Conservation (phyloP, 2,888 invertebrate genomes). For the Andrena hattorfiana region DNA sequence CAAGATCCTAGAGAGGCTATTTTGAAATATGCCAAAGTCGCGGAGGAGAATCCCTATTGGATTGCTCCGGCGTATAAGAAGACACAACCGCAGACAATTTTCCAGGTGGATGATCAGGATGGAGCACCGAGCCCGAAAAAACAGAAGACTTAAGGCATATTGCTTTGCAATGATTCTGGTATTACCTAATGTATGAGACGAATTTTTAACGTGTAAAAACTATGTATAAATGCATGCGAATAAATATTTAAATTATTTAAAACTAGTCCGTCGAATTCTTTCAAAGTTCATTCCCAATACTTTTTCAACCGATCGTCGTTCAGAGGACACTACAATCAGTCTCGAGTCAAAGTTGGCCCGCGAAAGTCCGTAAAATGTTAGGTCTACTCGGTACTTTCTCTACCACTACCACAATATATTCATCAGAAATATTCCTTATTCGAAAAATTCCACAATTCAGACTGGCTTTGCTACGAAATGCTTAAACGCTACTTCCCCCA, state of each 20-base stretch:
- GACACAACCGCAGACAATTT: slow-evolving; percentile 95
- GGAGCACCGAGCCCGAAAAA: slow-evolving; percentile 87
- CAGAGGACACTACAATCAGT: too few relatives aligned
- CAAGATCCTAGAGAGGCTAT: slow-evolving; percentile 97
- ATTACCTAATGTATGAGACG: neutral
- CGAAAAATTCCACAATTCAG: too few relatives aligned
- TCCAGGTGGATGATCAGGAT: slow-evolving; percentile 86
- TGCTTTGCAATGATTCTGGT: too few relatives aligned
- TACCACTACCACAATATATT: too few relatives aligned
- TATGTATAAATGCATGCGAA: neutral
- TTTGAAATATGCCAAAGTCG: slow-evolving; percentile 96
- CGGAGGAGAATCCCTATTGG: slow-evolving; percentile 98
- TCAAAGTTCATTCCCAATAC: neutral
- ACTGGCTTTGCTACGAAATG: too few relatives aligned
- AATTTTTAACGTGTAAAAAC: slow-evolving; percentile 2
- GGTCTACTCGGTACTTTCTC: too few relatives aligned
- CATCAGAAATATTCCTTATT: too few relatives aligned
- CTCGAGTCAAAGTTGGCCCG: too few relatives aligned
- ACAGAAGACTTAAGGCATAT: slow-evolving; percentile 81
- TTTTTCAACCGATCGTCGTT: too few relatives aligned
- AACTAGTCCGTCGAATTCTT: neutral
- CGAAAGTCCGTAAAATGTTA: too few relatives aligned
- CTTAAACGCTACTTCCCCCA: too few relatives aligned
- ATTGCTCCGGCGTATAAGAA: slow-evolving; percentile 96
- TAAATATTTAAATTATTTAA: neutral